A percentile compares a stretch with the other conserved stretches of the same genome.
These are phyloP conservation scores for Cotesia typhae DNA, from an alignment of 1,140 invertebrate genomes.

Conservation along the genomic window DNA sequence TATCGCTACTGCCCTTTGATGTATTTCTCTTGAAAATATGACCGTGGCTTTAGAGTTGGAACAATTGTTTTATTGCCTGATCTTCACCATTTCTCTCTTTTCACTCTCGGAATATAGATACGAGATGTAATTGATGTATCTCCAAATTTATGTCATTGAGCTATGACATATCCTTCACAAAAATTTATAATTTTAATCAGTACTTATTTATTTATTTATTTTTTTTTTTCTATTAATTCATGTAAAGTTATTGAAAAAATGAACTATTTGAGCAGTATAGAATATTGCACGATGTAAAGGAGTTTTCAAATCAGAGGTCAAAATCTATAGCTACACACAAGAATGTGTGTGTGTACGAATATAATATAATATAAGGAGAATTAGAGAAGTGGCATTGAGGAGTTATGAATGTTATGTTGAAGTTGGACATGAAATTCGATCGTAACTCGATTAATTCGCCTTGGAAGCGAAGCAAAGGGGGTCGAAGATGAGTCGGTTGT, in stretches of 20 bases:
- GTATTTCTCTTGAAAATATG: constrained; percentile 43
- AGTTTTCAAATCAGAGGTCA: no score
- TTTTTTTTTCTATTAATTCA: no score
- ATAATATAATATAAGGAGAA: not conserved
- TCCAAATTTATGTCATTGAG: no score
- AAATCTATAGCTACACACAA: no score
- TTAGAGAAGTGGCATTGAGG: not conserved
- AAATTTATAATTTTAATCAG: no score
- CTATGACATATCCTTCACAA: no score
- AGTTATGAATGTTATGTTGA: constrained; percentile 24
- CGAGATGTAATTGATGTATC: no score
- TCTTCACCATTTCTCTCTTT: constrained; percentile 33
- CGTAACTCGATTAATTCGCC: constrained; percentile 35
- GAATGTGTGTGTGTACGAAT: no score
- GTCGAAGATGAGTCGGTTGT: constrained; percentile 30
- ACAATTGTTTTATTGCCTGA: constrained; percentile 43
- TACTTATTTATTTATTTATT: no score
- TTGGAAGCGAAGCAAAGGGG: constrained; percentile 21
- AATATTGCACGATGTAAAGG: no score
- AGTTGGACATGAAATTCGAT: constrained; percentile 27
- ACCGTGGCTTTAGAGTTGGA: constrained; percentile 34
- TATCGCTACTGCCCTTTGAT: constrained; percentile 41
- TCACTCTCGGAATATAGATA: not conserved
- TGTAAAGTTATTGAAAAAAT: no score
- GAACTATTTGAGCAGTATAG: no score